phyloP scores from a whole-genome alignment of 53 echinoderm and acorn worm species.

The Echinarachnius parma region DNA sequence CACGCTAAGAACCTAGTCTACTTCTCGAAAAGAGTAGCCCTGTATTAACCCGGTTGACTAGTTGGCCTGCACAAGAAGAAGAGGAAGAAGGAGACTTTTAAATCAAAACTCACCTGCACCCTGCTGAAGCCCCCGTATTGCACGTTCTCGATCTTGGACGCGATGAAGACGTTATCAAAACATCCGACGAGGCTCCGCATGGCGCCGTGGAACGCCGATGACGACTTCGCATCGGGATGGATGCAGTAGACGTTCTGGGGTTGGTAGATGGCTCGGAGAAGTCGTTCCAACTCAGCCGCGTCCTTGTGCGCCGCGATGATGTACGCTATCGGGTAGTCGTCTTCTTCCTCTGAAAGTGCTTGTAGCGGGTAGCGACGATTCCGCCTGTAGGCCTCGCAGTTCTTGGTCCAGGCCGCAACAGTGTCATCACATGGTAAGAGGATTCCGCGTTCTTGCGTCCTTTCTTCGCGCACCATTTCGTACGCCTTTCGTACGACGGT shows the following conservation, averaged over 20 bases:
- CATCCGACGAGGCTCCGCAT: constrained; percentile 50
- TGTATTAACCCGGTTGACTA: too few relatives aligned
- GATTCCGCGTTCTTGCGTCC: neutral
- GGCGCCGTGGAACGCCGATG: constrained; percentile 33
- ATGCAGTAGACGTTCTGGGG: constrained; percentile 78
- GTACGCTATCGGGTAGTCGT: constrained; percentile 61
- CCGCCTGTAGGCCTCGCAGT: constrained; percentile 49
- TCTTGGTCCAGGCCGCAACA: constrained; percentile 29
- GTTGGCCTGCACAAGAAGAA: too few relatives aligned
- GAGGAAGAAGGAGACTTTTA: too few relatives aligned
- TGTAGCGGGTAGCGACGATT: constrained; percentile 42
- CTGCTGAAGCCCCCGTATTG: constrained; percentile 40
- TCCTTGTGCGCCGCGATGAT: constrained; percentile 58
- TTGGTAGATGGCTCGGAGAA: constrained; percentile 67
- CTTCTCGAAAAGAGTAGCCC: too few relatives aligned
- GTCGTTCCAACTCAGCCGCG: constrained; percentile 55
- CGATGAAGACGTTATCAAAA: constrained; percentile 69
- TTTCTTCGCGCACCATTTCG: constrained; percentile 1
- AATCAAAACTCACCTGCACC: too few relatives aligned
- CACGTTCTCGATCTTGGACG: constrained; percentile 57
- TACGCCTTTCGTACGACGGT: constrained; percentile 24
- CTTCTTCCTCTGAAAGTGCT: constrained; percentile 57
- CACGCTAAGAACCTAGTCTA: too few relatives aligned
- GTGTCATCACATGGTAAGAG: constrained; percentile 23
- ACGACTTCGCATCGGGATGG: constrained; percentile 59